A percentile compares a stretch with the other conserved stretches of the same genome.
Conservation (phyloP, 2,113 vertebrate genomes). For the Stictonetta naevosa region DNA sequence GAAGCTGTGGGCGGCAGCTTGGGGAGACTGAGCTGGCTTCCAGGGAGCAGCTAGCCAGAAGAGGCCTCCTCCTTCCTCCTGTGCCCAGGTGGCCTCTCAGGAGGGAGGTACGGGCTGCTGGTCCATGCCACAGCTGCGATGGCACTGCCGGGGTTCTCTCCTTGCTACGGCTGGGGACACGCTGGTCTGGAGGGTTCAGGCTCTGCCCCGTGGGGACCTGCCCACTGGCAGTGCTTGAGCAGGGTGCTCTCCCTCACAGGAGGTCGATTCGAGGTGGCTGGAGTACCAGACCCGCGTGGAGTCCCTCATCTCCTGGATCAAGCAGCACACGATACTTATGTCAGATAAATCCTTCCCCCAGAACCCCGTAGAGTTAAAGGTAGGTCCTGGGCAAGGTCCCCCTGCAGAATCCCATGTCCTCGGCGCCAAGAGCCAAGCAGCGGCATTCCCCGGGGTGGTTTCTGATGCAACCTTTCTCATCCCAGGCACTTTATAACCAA, state of each 20-base stretch:
- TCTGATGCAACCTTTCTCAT: constrained; percentile 13
- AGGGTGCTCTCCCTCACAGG: constrained; percentile 70
- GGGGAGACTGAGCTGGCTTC: neutral
- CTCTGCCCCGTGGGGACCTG: neutral
- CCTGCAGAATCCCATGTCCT: fast-evolving
- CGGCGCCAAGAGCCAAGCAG: fast-evolving
- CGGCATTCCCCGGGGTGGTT: neutral
- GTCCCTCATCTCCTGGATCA: constrained; percentile 94
- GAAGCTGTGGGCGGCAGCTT: neutral
- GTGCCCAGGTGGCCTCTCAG: neutral
- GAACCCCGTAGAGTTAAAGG: constrained; percentile 98
- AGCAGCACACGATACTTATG: constrained; percentile 92
- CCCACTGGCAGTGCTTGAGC: neutral
- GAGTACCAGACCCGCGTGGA: constrained; percentile 93
- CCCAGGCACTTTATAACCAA: constrained; percentile 98
- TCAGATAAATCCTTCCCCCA: constrained; percentile 96
- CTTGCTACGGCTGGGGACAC: neutral
- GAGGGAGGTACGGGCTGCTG: neutral
- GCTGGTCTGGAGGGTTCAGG: neutral
- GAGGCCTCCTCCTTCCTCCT: neutral
- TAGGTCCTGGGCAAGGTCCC: neutral
- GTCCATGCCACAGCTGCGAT: neutral
- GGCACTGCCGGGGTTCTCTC: neutral
- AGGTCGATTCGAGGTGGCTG: constrained; percentile 93
- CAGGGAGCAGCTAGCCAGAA: neutral